phyloP scores from a whole-genome alignment of 1,140 invertebrate species.

The Diabrotica virgifera region DNA sequence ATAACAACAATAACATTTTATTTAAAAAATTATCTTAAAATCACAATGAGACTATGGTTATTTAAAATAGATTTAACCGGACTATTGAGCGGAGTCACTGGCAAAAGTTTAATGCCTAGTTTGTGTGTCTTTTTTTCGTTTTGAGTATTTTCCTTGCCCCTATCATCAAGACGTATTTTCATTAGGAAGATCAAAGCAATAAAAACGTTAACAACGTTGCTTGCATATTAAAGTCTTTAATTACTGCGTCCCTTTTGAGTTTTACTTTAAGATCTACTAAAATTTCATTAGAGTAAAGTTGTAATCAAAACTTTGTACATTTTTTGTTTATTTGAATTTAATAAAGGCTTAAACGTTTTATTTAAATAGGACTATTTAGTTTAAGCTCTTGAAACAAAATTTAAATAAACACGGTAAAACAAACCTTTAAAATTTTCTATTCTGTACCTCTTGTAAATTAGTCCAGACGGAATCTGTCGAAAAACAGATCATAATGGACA shows the following conservation, averaged over 20 bases:
- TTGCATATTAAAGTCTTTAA: constrained; percentile 14
- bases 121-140: constrained; percentile 1
- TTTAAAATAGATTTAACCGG: too few species aligned
- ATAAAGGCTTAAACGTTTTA: neutral
- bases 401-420: too few species aligned
- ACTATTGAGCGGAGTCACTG: neutral
- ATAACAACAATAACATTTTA: too few species aligned
- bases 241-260: constrained; percentile 2
- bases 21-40: too few species aligned
- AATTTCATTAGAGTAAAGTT: constrained; percentile 6
- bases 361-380: neutral
- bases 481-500: too few species aligned
- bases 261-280: constrained; percentile 10
- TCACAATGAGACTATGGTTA: too few species aligned
- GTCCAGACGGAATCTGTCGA: too few species aligned
- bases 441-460: too few species aligned
- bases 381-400: too few species aligned
- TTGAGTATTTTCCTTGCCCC: neutral
- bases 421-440: too few species aligned
- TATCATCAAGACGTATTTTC: constrained; percentile 6
- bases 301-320: constrained; percentile 11
- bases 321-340: constrained; percentile 1
- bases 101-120: constrained; percentile 2
- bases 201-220: constrained; percentile 9
- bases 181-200: constrained; percentile 17